Evolutionary conservation across 2,113 vertebrate genomes (phyloP), one percentile per base, ranked within the genome.

Genomic region (Seriola dumerili): DNA sequence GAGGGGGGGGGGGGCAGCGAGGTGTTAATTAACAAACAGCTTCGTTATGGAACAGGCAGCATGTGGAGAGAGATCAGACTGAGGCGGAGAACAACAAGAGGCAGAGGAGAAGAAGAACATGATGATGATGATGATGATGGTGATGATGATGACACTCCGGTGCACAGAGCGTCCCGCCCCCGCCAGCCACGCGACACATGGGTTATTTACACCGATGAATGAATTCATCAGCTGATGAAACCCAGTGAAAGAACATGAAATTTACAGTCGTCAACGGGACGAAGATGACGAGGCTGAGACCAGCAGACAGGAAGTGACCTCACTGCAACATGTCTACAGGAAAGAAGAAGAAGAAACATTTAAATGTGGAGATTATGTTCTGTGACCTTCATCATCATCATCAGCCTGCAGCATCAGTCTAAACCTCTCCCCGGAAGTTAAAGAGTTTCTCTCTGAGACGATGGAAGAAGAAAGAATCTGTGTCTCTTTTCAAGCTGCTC

Each of bases 181-280:
- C 62, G 5, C 46, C 86, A 58, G 65, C 59, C 71, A 23, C 13
- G 58, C 52, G 29, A 19, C 79, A 44, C 86, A 71, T 86, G 85
- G 54, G 34, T 91, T 83, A 83, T 92, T 92, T 80, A 81, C 58
- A 64, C n/a, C 38, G 50, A 93, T 79, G 78, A 86, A 89, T 85
- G 55, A 65, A 72, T 87, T 87, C 64, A 80, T 71, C 25, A 71
- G 40, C 75, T 93, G 92, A 94, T 87, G 92, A 92, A 93, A 94
- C 48, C 10, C 50, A 0, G 55, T 38, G 93, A 90, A 93, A 94
- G 71, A 85, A 29, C 50, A 40, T 1, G 48, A 21, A 19, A 58
- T 36, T 59, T 7, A 48, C 14, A 6, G 57, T 55, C n/a, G 12
- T 61, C 34, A 65, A 29, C 29, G 36, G 55, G 36, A 52, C 21